Conservation (phyloP, 2,797 vertebrate species). For the Bothrops alternatus region DNA sequence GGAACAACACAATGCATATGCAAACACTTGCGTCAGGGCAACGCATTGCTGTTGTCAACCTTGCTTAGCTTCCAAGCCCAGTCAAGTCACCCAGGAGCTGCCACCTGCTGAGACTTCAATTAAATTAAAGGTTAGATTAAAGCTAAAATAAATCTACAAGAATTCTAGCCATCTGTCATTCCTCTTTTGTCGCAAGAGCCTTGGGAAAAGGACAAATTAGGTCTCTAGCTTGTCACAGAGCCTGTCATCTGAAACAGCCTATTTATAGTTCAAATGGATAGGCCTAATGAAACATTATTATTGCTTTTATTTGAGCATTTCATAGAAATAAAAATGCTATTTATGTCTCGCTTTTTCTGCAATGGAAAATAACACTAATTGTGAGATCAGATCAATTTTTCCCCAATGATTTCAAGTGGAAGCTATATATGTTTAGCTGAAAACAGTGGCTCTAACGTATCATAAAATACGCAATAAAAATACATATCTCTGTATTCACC, state of each 20-base stretch:
- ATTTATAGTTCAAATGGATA: slow-evolving; percentile 33
- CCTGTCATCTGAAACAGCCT: slow-evolving; percentile 29
- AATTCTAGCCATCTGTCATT: slow-evolving; percentile 6
- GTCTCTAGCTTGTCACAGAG: slow-evolving; percentile 30
- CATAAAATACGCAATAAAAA: slow-evolving; percentile 9
- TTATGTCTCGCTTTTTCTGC: neutral
- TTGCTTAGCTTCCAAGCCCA: neutral
- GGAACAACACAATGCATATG: neutral
- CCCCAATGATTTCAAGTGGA: neutral
- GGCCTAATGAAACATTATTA: slow-evolving; percentile 4
- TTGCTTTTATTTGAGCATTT: slow-evolving; percentile 31
- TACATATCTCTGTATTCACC: neutral
- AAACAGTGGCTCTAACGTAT: neutral
- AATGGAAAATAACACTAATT: neutral
- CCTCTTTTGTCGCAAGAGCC: slow-evolving; percentile 37
- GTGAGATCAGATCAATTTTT: neutral
- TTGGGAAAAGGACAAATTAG: slow-evolving; percentile 44
- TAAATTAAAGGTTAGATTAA: slow-evolving; percentile 43
- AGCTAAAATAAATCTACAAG: slow-evolving; percentile 31
- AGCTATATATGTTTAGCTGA: neutral
- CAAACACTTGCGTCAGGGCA: neutral
- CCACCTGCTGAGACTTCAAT: neutral
- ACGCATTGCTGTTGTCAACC: neutral
- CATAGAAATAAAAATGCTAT: slow-evolving; percentile 12
- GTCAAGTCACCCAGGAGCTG: neutral